Percentiles rank a stretch among this genome's conserved stretches.
Conservation (phyloP, 2,888 invertebrate genomes). For the Ctenicera cuprea region DNA sequence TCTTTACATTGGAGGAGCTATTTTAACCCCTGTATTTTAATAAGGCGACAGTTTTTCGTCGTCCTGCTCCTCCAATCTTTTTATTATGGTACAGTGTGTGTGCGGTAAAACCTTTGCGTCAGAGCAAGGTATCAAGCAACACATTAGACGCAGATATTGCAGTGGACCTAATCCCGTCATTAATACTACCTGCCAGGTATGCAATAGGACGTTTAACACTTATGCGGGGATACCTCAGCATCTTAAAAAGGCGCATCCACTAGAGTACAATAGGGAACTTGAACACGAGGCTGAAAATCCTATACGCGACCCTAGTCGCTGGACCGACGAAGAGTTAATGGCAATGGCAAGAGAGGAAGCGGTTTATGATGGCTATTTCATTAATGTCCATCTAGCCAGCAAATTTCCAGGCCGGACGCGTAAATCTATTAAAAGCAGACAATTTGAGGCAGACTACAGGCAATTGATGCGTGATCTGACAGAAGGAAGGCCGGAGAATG, state of each 20-base stretch:
- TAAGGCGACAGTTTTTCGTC: too few relatives aligned
- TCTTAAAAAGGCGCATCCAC: constrained; percentile 36
- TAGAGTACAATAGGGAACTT: constrained; percentile 31
- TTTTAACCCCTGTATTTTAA: too few relatives aligned
- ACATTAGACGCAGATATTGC: not conserved
- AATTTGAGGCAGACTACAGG: constrained; percentile 7
- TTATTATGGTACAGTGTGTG: not conserved
- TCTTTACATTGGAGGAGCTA: too few relatives aligned
- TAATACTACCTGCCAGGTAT: not conserved
- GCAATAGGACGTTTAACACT: not conserved
- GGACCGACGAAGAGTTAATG: constrained; percentile 13
- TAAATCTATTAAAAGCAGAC: constrained; percentile 23
- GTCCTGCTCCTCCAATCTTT: too few relatives aligned
- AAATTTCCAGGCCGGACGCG: constrained; percentile 16
- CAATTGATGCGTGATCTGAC: not conserved
- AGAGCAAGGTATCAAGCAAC: not conserved
- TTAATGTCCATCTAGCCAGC: constrained; percentile 25
- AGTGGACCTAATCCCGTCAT: not conserved
- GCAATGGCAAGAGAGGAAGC: constrained; percentile 29
- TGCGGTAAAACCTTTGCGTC: constrained; percentile 3
- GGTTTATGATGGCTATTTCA: not conserved
- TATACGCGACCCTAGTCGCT: not conserved
- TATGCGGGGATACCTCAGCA: constrained; percentile 41
- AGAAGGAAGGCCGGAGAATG: not conserved
- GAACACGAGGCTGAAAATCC: constrained; percentile 3